Evolutionary conservation across 1,140 invertebrate species (phyloP).

Genomic region (Pseudoatta argentina): DNA sequence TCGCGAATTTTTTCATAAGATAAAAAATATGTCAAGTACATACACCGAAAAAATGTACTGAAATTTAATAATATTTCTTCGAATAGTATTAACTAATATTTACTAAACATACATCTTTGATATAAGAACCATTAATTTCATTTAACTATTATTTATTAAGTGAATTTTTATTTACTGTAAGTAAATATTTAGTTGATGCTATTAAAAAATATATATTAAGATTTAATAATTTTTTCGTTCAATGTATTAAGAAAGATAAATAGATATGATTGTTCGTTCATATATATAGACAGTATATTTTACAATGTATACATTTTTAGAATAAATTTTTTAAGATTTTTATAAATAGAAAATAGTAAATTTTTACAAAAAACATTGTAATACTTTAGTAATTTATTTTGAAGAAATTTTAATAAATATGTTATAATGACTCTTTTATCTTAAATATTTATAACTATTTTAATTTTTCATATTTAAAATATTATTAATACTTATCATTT

Average conservation of each 20-base stretch:
- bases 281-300: not conserved
- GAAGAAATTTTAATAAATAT: not conserved
- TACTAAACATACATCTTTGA: too few species aligned
- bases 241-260: not conserved
- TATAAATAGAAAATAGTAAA: not conserved
- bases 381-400: not conserved
- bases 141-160: too few species aligned
- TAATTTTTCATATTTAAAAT: not conserved
- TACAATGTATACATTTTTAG: not conserved
- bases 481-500: too few species aligned
- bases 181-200: too few species aligned
- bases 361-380: conserved; percentile 1
- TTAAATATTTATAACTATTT: not conserved
- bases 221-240: too few species aligned
- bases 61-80: too few species aligned
- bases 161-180: too few species aligned
- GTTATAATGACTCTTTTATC: not conserved
- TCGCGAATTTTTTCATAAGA: conserved; percentile 34
- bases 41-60: too few species aligned
- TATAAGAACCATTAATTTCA: too few species aligned
- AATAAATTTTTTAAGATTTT: not conserved
- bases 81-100: too few species aligned
- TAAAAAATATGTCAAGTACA: not conserved
- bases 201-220: too few species aligned
- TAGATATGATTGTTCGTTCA: not conserved